These are phyloP conservation scores for Cepaea hortensis DNA, from an alignment of 2,888 invertebrate genomes.

Conservation along the genomic window DNA sequence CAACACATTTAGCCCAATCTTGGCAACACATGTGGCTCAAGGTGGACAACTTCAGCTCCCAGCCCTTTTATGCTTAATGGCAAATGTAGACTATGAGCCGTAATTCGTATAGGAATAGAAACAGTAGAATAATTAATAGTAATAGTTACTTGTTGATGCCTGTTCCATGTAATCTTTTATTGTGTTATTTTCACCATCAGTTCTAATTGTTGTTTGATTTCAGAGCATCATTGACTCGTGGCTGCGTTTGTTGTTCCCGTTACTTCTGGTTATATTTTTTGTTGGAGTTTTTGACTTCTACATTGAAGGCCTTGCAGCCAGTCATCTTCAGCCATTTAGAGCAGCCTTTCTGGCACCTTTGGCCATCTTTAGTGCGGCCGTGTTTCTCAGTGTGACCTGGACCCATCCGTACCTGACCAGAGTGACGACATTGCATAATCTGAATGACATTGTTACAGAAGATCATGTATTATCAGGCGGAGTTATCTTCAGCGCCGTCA, in stretches of 20 bases:
- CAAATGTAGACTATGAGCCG: too few species aligned
- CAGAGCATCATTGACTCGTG: conserved; percentile 70
- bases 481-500: conserved; percentile 77
- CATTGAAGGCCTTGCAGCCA: conserved; percentile 75
- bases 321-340: conserved; percentile 71
- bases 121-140: too few species aligned
- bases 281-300: conserved; percentile 78
- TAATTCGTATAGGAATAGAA: too few species aligned
- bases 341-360: conserved; percentile 76
- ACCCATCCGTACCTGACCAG: conserved; percentile 72
- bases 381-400: conserved; percentile 74
- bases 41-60: too few species aligned
- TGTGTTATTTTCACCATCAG: not conserved
- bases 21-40: too few species aligned
- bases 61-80: too few species aligned
- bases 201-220: conserved; percentile 37
- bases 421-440: conserved; percentile 67
- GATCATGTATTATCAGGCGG: conserved; percentile 77
- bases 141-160: too few species aligned
- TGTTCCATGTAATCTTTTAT: not conserved
- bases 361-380: conserved; percentile 75
- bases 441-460: conserved; percentile 70
- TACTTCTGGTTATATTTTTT: conserved; percentile 75
- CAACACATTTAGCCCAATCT: too few species aligned
- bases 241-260: conserved; percentile 70